Evolutionary conservation across 2,888 invertebrate genomes (phyloP).

Genomic region (Drosophila rellima): DNA sequence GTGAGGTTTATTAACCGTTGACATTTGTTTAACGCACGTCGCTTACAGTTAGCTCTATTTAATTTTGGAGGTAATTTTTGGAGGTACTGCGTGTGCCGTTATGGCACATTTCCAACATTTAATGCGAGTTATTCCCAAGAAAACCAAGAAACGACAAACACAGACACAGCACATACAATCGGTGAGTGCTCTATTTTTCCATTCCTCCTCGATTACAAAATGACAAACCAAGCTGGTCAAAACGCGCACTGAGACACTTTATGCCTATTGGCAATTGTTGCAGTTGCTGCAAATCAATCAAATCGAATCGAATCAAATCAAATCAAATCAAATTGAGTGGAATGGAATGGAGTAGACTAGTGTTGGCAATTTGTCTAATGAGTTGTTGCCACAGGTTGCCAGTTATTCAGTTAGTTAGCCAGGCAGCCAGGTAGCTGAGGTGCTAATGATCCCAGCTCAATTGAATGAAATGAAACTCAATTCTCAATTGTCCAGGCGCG

Average conservation of each 20-base stretch:
- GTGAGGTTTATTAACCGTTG: constrained; percentile 71
- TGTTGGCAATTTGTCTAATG: constrained; percentile 78
- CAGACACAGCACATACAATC: not conserved
- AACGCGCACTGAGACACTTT: constrained; percentile 30
- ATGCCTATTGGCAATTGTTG: constrained; percentile 55
- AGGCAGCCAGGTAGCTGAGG: constrained; percentile 49
- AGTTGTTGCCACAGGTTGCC: constrained; percentile 70
- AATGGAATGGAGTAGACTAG: constrained; percentile 21
- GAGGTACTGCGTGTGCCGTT: constrained; percentile 62
- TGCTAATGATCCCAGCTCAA: constrained; percentile 70
- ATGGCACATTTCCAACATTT: constrained; percentile 72
- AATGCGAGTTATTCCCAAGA: constrained; percentile 65
- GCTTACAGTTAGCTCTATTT: constrained; percentile 67
- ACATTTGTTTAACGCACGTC: constrained; percentile 74
- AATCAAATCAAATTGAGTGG: constrained; percentile 21
- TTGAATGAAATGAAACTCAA: constrained; percentile 54
- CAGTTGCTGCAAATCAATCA: constrained; percentile 74
- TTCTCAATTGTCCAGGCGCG: constrained; percentile 29
- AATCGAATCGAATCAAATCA: constrained; percentile 40
- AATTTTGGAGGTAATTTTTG: no score
- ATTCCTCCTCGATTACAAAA: constrained; percentile 56
- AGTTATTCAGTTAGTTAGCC: constrained; percentile 10
- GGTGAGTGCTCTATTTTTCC: constrained; percentile 22
- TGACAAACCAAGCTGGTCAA: constrained; percentile 26
- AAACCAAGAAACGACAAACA: constrained; percentile 35